Conservation (phyloP, 2,797 vertebrate genomes). For the Sebastiscus albofasciatus region DNA sequence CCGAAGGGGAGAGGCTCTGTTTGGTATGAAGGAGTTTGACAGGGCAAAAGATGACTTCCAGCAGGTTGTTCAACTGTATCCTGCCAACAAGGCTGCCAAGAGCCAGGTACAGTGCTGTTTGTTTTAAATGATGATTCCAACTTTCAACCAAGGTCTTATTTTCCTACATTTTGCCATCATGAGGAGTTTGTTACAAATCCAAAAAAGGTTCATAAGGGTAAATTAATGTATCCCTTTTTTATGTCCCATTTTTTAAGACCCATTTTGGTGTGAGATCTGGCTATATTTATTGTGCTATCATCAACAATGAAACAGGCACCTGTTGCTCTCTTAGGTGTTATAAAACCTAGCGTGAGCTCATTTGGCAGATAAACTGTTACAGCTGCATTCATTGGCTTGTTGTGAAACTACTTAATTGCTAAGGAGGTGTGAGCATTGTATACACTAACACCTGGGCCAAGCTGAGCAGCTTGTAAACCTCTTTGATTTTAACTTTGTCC, state of each 20-base stretch:
- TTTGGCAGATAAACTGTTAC: not conserved
- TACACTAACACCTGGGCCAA: too few relatives aligned
- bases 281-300: not conserved
- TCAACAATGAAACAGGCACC: not conserved
- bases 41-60: conserved; percentile 91
- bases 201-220: not conserved
- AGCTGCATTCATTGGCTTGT: not conserved
- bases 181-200: not conserved
- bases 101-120: conserved; percentile 77
- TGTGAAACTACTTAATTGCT: not conserved
- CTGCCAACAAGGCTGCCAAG: conserved; percentile 94
- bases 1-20: conserved; percentile 91
- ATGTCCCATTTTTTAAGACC: not conserved
- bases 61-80: conserved; percentile 92
- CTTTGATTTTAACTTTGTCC: not conserved
- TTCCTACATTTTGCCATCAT: not conserved
- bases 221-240: not conserved
- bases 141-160: not conserved
- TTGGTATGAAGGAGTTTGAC: conserved; percentile 93
- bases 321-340: not conserved
- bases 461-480: not conserved
- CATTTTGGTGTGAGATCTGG: not conserved
- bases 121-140: not conserved
- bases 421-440: too few relatives aligned
- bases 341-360: not conserved